Evolutionary conservation across 1,140 invertebrate species (phyloP), one percentile per base, ranked within the genome.

Genomic region (Idris sp.): DNA sequence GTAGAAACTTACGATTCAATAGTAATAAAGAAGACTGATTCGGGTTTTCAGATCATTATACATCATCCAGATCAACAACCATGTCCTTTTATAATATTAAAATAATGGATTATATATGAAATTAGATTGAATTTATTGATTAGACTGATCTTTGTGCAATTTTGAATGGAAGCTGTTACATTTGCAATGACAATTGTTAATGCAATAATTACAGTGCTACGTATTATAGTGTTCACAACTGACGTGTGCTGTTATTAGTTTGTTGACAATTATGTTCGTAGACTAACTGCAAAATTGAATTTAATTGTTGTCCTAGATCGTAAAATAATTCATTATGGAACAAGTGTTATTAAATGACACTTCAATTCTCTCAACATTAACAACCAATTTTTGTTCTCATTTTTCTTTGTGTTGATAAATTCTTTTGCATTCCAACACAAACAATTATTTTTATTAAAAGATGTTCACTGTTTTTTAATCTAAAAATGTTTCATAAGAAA

Each of bases 121-220:
- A 54, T 46, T 65, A 54, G 61, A 65, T 54, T 65, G 40, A 46
- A 54, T 54, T 65, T 54, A 65, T 65, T 30, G 61, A 65, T 65
- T 48, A 18, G 26, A 0, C 11, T 2, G 25, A 25, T 49, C 5
- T 15, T 40, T 10, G 36, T 19, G 10, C 41, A 33, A 46, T 48
- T 49, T 25, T 4, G 33, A 26, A 10, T n/a, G 22, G 19, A 0
- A 31, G 15, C 44, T 41, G 40, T 49, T 53, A 38, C 44, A 40
- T 22, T 14, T 9, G 33, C 7, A 51, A 64, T 53, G 38, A 64
- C 46, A 51, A 53, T 64, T 31, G 35, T 49, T 49, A 40, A 43
- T 43, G 28, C 58, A 49, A 49, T 62, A 62, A 62, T 62, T 38
- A 25, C 43, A 25, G n/a, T n/a, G n/a, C n/a, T n/a, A 1, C 25